These are phyloP conservation scores for Lagenorhynchus albirostris DNA, from an alignment of 2,113 vertebrate genomes.

Conservation along the genomic window DNA sequence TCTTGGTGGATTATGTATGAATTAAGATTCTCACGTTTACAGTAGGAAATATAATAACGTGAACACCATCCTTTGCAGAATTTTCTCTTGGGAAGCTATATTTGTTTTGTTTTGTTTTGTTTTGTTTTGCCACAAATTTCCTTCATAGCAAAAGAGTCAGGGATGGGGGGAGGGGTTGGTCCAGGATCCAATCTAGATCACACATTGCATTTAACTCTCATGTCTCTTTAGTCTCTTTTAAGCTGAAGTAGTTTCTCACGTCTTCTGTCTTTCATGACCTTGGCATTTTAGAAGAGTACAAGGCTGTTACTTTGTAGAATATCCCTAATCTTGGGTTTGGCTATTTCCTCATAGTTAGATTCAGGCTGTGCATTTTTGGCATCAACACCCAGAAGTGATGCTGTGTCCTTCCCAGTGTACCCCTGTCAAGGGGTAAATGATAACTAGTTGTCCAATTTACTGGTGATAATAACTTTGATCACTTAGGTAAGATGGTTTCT, in stretches of 20 bases:
- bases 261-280: not conserved
- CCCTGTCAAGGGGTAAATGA: not conserved
- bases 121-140: not conserved
- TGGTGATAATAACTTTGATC: not conserved
- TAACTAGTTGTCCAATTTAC: not conserved
- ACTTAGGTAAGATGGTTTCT: not conserved
- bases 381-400: not conserved
- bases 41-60: not conserved
- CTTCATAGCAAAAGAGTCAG: not conserved
- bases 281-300: not conserved
- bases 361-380: not conserved
- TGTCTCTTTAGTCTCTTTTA: not conserved
- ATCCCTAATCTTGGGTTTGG: not conserved
- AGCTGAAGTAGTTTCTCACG: not conserved
- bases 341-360: not conserved
- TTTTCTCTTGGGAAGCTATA: not conserved
- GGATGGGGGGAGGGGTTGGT: not conserved
- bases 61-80: not conserved
- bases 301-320: not conserved
- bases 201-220: not conserved
- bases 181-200: not conserved
- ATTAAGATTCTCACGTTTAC: not conserved
- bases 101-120: not conserved
- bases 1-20: not conserved
- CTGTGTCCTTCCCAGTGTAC: not conserved